Percentiles rank a stretch among this genome's conserved stretches.
phyloP scores from a whole-genome alignment of 2,888 invertebrate genomes.

The Brassicogethes aeneus region DNA sequence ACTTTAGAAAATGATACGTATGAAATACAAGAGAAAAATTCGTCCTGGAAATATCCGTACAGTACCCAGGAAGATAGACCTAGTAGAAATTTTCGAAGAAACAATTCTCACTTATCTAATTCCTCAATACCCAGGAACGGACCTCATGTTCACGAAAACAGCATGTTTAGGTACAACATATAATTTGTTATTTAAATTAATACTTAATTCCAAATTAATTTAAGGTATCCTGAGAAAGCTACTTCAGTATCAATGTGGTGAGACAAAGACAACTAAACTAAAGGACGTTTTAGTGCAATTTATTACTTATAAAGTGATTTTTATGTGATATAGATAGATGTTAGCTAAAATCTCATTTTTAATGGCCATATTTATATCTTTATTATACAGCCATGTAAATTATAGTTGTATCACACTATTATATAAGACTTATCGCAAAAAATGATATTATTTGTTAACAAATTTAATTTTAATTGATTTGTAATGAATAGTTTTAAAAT shows the following conservation, averaged over 20 bases:
- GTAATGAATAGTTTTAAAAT: too few species aligned
- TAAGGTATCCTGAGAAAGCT: constrained; percentile 10
- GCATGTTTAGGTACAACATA: constrained; percentile 12
- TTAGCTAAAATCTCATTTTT: constrained; percentile 9
- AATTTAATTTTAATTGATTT: too few species aligned
- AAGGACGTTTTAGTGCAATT: constrained; percentile 25
- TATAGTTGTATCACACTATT: too few species aligned
- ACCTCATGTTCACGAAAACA: constrained; percentile 11
- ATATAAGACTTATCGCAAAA: too few species aligned
- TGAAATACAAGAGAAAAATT: constrained; percentile 60
- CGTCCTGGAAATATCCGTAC: constrained; percentile 60
- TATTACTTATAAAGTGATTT: constrained; percentile 29
- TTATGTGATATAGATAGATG: constrained; percentile 33
- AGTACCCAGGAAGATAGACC: constrained; percentile 19
- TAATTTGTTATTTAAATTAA: not conserved
- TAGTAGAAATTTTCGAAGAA: constrained; percentile 5
- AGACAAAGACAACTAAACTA: not conserved
- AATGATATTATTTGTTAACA: too few species aligned
- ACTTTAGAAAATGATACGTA: constrained; percentile 58
- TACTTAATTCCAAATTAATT: not conserved
- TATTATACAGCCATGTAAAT: too few species aligned
- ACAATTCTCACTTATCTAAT: not conserved
- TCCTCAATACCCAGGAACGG: constrained; percentile 13
- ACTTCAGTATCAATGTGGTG: constrained; percentile 18
- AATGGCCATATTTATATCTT: constrained; percentile 22